Percentiles rank a stretch among this genome's conserved stretches.
These are phyloP conservation scores for Rhabdomys dilectus DNA, from an alignment of 2,113 vertebrate genomes.

Conservation along the genomic window DNA sequence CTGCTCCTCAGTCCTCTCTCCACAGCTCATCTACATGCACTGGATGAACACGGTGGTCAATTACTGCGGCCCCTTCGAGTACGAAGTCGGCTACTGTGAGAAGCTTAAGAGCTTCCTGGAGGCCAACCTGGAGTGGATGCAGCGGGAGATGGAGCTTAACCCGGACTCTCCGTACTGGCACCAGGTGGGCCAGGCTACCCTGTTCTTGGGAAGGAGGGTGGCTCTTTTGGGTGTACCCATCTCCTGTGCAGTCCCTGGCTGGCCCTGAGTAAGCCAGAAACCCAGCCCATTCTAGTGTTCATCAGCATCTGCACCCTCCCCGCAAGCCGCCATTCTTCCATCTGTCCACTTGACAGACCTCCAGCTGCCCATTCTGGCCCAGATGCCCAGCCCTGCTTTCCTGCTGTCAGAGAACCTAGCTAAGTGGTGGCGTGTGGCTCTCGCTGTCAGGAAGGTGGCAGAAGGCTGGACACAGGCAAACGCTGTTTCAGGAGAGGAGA, in stretches of 20 bases:
- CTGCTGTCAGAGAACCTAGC: neutral
- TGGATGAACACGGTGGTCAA: constrained; percentile 97
- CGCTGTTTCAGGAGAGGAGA: neutral
- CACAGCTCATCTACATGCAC: constrained; percentile 96
- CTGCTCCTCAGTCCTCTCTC: neutral
- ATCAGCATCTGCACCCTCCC: neutral
- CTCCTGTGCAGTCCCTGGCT: neutral
- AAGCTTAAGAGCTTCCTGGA: constrained; percentile 92
- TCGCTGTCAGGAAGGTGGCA: fast-evolving
- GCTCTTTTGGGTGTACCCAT: neutral
- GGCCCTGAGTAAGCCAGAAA: neutral
- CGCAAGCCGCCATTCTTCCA: neutral
- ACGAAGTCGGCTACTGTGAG: constrained; percentile 90
- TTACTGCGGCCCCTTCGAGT: constrained; percentile 93
- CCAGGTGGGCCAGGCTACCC: constrained; percentile 88
- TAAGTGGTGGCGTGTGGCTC: fast-evolving
- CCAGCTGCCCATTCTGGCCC: neutral
- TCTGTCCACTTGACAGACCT: neutral
- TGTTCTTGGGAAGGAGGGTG: fast-evolving
- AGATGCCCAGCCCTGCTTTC: neutral
- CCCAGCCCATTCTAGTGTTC: neutral
- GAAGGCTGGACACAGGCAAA: fast-evolving
- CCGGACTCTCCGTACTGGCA: constrained; percentile 92
- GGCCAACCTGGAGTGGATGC: constrained; percentile 94
- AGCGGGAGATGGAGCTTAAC: constrained; percentile 86